These are phyloP conservation scores for Trichomalopsis sarcophagae DNA, from an alignment of 1,140 invertebrate species.

Conservation along the genomic window DNA sequence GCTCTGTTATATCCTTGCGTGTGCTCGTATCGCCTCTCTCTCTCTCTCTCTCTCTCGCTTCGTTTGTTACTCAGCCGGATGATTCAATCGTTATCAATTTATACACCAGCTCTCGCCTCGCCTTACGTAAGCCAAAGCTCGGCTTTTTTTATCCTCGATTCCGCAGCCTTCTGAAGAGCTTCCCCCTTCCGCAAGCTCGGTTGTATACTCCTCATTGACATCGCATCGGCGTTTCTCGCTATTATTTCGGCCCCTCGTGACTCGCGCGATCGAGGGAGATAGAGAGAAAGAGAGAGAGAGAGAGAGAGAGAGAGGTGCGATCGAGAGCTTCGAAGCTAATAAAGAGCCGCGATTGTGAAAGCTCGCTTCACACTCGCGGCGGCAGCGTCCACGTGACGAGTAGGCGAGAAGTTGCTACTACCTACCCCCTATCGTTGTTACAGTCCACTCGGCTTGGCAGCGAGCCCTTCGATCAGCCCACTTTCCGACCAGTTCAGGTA, in stretches of 20 bases:
- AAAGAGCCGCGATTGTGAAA: slow-evolving; percentile 27
- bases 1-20: no score
- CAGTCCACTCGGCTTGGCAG: slow-evolving; percentile 70
- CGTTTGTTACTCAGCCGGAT: no score
- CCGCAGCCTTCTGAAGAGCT: not conserved
- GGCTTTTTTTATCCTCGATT: not conserved
- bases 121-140: no score
- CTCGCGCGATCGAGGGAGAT: not conserved
- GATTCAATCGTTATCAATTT: no score
- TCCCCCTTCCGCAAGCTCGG: not conserved
- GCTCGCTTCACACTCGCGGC: not conserved
- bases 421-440: slow-evolving; percentile 48
- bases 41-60: not conserved
- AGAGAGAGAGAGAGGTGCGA: not conserved
- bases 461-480: slow-evolving; percentile 69
- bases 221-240: not conserved
- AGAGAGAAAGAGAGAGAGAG: not conserved
- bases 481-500: slow-evolving; percentile 72
- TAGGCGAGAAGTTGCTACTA: not conserved
- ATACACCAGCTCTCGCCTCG: no score
- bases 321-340: not conserved
- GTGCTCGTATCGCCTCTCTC: no score
- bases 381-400: not conserved
- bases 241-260: slow-evolving; percentile 23
- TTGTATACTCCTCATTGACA: not conserved